Conservation (phyloP, 2,113 vertebrate species). For the Urocitellus parryii region DNA sequence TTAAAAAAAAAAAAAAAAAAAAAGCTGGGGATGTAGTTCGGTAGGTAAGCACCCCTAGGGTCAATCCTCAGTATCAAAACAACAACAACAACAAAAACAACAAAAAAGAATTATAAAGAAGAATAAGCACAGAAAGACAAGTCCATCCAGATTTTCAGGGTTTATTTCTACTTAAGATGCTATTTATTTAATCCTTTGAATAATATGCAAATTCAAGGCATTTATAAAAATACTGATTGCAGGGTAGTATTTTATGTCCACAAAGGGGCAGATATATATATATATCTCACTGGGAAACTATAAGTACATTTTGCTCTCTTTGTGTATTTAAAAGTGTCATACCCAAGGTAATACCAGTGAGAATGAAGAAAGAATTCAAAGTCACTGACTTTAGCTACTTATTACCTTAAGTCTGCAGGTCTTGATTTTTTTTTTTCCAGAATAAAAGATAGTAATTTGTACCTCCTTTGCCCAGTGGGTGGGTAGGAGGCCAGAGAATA, state of each 20-base stretch:
- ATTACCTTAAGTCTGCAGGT: conserved; percentile 47
- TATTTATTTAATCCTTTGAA: conserved; percentile 40
- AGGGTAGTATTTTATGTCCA: conserved; percentile 37
- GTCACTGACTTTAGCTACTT: conserved; percentile 48
- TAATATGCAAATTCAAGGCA: conserved; percentile 30
- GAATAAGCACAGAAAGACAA: neutral
- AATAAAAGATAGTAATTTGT: conserved; percentile 39
- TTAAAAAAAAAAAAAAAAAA: no score
- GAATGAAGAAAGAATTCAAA: conserved; percentile 46
- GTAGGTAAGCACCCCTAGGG: no score
- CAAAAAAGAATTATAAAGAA: no score
- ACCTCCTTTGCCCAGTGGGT: neutral
- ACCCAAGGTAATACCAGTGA: neutral
- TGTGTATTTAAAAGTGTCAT: conserved; percentile 47
- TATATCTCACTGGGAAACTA: neutral
- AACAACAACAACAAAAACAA: no score
- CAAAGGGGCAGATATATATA: conserved; percentile 31
- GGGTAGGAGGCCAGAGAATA: neutral
- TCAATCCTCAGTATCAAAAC: no score
- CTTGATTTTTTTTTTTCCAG: neutral
- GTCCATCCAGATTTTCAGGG: neutral
- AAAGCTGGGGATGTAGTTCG: no score
- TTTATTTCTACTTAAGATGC: conserved; percentile 4
- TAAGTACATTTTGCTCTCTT: conserved; percentile 41
- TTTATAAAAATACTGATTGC: conserved; percentile 31